Percentiles rank a stretch among this genome's conserved stretches.
Conservation (phyloP, 2,888 invertebrate species). For the Nasonia oneida region DNA sequence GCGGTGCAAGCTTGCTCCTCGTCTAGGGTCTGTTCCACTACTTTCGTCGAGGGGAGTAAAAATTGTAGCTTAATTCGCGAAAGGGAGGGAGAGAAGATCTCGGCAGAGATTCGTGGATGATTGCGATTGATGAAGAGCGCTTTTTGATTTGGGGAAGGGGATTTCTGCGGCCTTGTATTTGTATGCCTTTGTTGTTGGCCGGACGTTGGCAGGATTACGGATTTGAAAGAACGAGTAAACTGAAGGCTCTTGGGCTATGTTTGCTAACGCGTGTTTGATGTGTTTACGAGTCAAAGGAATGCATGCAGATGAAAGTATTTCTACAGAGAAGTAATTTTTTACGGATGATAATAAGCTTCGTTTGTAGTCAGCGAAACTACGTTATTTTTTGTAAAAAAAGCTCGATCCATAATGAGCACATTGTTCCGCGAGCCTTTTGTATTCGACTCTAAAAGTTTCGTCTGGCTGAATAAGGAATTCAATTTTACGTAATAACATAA, state of each 20-base stretch:
- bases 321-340: background rate
- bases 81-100: background rate
- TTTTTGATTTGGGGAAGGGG: background rate
- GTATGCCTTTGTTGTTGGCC: no score
- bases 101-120: background rate
- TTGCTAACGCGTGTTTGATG: no score
- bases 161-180: no score
- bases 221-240: no score
- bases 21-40: background rate
- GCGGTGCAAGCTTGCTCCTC: background rate
- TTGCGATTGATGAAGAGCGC: background rate
- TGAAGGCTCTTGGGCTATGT: no score
- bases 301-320: no score
- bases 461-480: background rate
- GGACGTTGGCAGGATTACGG: no score
- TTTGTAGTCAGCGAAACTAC: background rate
- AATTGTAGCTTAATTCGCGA: conserved; percentile 15
- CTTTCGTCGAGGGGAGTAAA: conserved; percentile 11
- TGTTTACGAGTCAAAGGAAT: no score
- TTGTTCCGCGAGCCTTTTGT: background rate
- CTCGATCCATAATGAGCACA: background rate
- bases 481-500: background rate
- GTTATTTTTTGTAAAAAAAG: background rate
- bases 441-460: background rate
- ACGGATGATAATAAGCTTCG: background rate